phyloP scores from a whole-genome alignment of 2,113 vertebrate genomes.

The Eleginops maclovinus region DNA sequence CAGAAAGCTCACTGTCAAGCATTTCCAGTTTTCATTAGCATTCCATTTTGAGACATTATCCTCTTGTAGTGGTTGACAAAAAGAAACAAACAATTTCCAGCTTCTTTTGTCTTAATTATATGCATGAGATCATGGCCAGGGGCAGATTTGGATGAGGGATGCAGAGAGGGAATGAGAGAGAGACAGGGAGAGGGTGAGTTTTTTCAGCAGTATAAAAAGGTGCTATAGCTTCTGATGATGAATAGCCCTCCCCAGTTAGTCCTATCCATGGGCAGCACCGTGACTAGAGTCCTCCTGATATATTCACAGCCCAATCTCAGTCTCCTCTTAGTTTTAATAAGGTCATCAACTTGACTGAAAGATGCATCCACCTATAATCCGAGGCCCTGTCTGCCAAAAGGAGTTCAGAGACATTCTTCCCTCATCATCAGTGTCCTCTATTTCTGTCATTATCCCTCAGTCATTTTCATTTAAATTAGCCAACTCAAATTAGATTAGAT shows the following conservation, averaged over 20 bases:
- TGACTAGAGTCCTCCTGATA: slow-evolving; percentile 71
- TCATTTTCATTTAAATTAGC: slow-evolving; percentile 68
- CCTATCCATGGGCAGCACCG: slow-evolving; percentile 63
- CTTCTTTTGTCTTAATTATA: slow-evolving; percentile 78
- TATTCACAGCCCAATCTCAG: slow-evolving; percentile 77
- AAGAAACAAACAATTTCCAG: slow-evolving; percentile 67
- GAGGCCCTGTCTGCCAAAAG: slow-evolving; percentile 57
- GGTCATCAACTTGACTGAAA: slow-evolving; percentile 81
- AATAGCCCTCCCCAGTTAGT: slow-evolving; percentile 68
- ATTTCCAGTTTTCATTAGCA: slow-evolving; percentile 76
- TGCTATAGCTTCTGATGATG: slow-evolving; percentile 73
- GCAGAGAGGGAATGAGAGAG: slow-evolving; percentile 32
- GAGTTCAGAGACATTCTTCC: slow-evolving; percentile 49
- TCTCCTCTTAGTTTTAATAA: slow-evolving; percentile 81
- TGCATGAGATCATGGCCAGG: slow-evolving; percentile 71
- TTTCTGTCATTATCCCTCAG: slow-evolving; percentile 61
- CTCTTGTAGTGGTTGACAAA: slow-evolving; percentile 58
- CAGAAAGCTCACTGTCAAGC: slow-evolving; percentile 62
- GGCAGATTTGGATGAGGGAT: slow-evolving; percentile 53
- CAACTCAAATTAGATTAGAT: slow-evolving; percentile 58
- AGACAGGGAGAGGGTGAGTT: slow-evolving; percentile 39
- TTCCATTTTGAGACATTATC: slow-evolving; percentile 74
- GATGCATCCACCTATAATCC: slow-evolving; percentile 78
- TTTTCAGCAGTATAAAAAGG: slow-evolving; percentile 71
- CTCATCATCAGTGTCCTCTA: slow-evolving; percentile 48